phyloP scores from a whole-genome alignment of 2,888 invertebrate genomes.

The Himalopsyche kuldschensis region DNA sequence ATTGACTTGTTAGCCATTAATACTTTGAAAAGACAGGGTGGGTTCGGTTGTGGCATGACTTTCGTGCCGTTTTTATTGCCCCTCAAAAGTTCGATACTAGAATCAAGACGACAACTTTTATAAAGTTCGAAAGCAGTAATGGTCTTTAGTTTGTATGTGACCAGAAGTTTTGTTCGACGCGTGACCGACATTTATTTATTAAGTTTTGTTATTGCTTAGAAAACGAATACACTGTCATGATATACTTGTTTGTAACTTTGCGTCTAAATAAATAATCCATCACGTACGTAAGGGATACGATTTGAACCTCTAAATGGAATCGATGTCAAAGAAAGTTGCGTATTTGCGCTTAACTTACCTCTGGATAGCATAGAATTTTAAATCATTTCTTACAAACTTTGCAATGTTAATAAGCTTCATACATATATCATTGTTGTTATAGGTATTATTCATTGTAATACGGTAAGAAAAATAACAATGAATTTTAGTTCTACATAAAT shows the following conservation, averaged over 20 bases:
- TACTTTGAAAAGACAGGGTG: constrained; percentile 6
- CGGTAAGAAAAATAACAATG: no score
- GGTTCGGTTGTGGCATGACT: neutral
- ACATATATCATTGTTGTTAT: no score
- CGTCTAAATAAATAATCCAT: neutral
- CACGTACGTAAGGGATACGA: neutral
- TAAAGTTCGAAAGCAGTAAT: constrained; percentile 31
- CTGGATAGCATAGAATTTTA: no score
- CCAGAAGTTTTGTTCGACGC: constrained; percentile 33
- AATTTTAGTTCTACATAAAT: no score
- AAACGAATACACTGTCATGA: neutral
- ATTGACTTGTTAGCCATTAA: constrained; percentile 33
- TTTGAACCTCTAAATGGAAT: neutral
- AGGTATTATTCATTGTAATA: no score
- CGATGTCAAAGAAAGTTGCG: neutral
- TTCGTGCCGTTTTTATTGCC: constrained; percentile 29
- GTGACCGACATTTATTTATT: constrained; percentile 39
- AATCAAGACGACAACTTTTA: constrained; percentile 31
- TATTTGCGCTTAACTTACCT: neutral
- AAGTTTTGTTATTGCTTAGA: constrained; percentile 21
- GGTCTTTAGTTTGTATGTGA: constrained; percentile 36
- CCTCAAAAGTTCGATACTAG: constrained; percentile 20
- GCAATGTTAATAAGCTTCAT: no score
- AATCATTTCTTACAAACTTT: no score
- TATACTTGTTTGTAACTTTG: neutral